Percentiles rank a stretch among this genome's conserved stretches.
Conservation (phyloP, 92 coral and sea anemone species). For the Siderastrea siderea region DNA sequence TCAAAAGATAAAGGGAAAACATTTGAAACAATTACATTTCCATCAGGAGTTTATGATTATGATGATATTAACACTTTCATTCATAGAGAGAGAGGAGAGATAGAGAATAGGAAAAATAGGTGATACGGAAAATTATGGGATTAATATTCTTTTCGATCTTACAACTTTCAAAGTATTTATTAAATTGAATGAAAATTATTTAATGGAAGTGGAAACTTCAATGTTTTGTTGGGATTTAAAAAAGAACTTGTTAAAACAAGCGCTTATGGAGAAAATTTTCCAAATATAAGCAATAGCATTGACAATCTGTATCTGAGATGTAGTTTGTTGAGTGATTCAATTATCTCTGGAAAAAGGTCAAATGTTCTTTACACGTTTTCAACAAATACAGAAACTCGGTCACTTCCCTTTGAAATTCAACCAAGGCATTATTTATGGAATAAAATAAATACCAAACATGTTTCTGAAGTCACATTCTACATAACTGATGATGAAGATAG, state of each 20-base stretch:
- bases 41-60: conserved; percentile 17
- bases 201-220: neutral
- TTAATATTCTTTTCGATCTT: neutral
- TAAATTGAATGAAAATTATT: neutral
- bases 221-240: neutral
- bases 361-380: too few relatives aligned
- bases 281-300: too few relatives aligned
- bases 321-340: too few relatives aligned
- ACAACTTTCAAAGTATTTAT: neutral
- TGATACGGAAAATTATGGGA: neutral
- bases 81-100: neutral
- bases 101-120: neutral
- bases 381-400: too few relatives aligned
- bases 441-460: neutral
- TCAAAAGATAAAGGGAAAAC: conserved; percentile 3
- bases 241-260: neutral
- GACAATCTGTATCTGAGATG: too few relatives aligned
- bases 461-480: neutral
- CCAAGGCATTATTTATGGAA: too few relatives aligned
- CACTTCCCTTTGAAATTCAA: too few relatives aligned
- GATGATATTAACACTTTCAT: neutral
- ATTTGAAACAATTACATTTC: conserved; percentile 14
- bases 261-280: neutral
- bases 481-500: neutral
- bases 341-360: too few relatives aligned